Evolutionary conservation across 2,888 invertebrate genomes (phyloP).

Genomic region (Synergus itoensis): DNA sequence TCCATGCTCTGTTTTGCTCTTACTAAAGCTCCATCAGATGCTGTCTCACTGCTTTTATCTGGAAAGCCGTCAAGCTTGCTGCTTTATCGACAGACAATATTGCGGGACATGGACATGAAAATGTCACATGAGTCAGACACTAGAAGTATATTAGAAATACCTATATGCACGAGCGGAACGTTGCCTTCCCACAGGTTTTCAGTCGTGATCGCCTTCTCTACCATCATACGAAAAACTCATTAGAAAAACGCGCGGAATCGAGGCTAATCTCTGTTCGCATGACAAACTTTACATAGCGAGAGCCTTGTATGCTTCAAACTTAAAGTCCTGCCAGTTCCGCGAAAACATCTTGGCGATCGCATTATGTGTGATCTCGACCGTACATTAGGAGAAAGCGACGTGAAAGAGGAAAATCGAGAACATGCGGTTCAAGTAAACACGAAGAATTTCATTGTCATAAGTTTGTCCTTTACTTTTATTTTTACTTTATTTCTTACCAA

Average conservation of each 20-base stretch:
- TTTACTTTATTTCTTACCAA: too few species aligned
- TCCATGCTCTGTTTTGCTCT: slow-evolving; percentile 10
- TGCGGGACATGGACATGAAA: neutral
- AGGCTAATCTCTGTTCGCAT: slow-evolving; percentile 5
- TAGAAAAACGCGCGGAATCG: neutral
- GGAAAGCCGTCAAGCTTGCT: neutral
- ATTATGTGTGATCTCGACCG: neutral
- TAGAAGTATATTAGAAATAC: slow-evolving; percentile 56
- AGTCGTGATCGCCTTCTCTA: slow-evolving; percentile 46
- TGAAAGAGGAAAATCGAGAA: neutral
- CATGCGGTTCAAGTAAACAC: neutral
- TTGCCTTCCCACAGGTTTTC: slow-evolving; percentile 53
- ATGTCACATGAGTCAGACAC: slow-evolving; percentile 25
- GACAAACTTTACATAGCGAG: neutral
- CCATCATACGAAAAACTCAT: neutral
- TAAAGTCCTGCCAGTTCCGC: neutral
- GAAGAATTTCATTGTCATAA: too few species aligned
- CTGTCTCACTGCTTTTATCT: slow-evolving; percentile 32
- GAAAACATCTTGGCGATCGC: neutral
- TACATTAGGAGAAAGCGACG: neutral
- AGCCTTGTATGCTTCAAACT: neutral
- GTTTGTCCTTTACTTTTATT: too few species aligned
- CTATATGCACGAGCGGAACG: slow-evolving; percentile 48
- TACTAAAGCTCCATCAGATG: slow-evolving; percentile 40
- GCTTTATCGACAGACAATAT: slow-evolving; percentile 12